These are phyloP conservation scores for Branchipolynoe longqiensis DNA, from an alignment of 2,888 invertebrate species.

Conservation along the genomic window DNA sequence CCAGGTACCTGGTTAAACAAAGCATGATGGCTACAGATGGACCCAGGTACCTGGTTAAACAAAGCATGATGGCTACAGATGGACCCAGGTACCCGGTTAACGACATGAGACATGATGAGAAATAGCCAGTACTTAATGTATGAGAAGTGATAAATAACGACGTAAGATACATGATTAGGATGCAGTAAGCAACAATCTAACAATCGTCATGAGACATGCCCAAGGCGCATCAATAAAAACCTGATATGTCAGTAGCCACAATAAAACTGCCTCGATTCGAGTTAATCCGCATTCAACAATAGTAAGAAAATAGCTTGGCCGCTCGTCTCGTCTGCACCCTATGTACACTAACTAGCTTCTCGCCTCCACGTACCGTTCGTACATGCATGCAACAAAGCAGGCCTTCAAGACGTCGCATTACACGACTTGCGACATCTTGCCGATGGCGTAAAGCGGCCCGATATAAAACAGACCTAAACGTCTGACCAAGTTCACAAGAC, in stretches of 20 bases:
- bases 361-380: neutral
- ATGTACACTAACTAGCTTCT: neutral
- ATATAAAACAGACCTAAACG: neutral
- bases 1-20: neutral
- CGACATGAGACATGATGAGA: neutral
- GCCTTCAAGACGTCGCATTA: neutral
- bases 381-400: conserved; percentile 4
- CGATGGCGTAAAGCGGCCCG: neutral
- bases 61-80: neutral
- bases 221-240: neutral
- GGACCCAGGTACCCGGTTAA: neutral
- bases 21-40: neutral
- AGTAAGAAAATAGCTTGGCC: neutral
- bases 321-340: neutral
- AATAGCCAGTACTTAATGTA: neutral
- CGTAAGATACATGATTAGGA: neutral
- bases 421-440: neutral
- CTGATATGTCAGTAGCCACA: conserved; percentile 2
- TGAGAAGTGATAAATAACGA: conserved; percentile 7
- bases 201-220: neutral
- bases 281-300: neutral
- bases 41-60: neutral
- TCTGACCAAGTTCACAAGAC: neutral
- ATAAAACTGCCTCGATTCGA: neutral
- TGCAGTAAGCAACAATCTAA: neutral